Percentiles rank a stretch among this genome's conserved stretches.
Evolutionary conservation across 2,113 vertebrate species (phyloP).

Genomic region (Acanthochromis polyacanthus): DNA sequence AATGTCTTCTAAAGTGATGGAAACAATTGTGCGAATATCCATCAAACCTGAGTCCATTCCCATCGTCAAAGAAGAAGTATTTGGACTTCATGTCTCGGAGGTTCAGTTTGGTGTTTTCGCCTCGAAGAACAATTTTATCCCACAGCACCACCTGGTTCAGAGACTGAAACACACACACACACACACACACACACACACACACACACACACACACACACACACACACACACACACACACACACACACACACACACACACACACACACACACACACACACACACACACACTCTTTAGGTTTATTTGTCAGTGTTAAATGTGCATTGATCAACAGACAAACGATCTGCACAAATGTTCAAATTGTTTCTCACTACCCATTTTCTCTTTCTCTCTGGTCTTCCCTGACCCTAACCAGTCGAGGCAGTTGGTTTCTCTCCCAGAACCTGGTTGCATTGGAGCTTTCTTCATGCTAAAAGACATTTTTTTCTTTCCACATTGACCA

Average conservation of each 20-base stretch:
- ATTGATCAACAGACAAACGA: background rate
- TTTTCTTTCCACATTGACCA: no score
- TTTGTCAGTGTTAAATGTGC: background rate
- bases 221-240: background rate
- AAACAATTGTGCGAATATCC: background rate
- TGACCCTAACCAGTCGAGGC: no score
- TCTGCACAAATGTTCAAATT: no score
- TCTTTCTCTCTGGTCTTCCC: no score
- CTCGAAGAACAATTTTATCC: conserved; percentile 96
- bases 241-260: conserved; percentile 20
- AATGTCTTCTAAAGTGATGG: no score
- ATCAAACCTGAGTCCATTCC: conserved; percentile 95
- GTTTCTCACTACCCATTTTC: no score
- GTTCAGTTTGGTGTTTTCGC: conserved; percentile 92
- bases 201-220: conserved; percentile 23
- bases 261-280: background rate
- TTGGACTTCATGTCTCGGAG: conserved; percentile 96
- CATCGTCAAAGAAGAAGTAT: conserved; percentile 99
- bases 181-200: background rate
- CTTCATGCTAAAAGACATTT: no score
- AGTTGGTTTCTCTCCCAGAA: no score
- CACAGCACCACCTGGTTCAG: conserved; percentile 98
- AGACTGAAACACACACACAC: conserved; percentile 80
- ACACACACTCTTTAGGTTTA: background rate
- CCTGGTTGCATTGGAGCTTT: no score